phyloP scores from a whole-genome alignment of 1,140 invertebrate genomes.

The Cydia fagiglandana region DNA sequence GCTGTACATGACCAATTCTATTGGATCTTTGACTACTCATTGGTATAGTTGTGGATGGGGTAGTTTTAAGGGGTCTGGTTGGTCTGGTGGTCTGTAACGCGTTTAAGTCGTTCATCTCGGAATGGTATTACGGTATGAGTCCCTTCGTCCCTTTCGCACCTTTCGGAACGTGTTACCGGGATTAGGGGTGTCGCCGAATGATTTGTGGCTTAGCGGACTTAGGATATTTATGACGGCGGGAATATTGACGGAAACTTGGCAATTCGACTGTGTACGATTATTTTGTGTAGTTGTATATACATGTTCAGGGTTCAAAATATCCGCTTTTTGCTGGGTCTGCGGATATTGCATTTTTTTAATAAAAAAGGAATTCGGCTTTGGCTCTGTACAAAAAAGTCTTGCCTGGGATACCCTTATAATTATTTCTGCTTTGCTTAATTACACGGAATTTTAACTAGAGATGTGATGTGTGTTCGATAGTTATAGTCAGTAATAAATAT shows the following conservation, averaged over 20 bases:
- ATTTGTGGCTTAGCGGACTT: constrained; percentile 32
- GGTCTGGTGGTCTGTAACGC: constrained; percentile 59
- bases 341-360: too few species aligned
- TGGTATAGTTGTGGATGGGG: constrained; percentile 34
- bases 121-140: constrained; percentile 71
- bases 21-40: constrained; percentile 42
- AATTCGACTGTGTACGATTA: background rate
- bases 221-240: constrained; percentile 33
- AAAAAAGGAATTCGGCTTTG: too few species aligned
- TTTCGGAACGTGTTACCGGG: constrained; percentile 53
- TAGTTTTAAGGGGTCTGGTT: constrained; percentile 44
- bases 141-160: constrained; percentile 43
- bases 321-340: too few species aligned
- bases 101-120: constrained; percentile 76
- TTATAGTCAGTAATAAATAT: too few species aligned
- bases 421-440: too few species aligned
- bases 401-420: too few species aligned
- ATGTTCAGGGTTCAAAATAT: too few species aligned
- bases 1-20: constrained; percentile 46
- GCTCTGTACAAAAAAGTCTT: too few species aligned
- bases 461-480: too few species aligned
- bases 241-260: constrained; percentile 18
- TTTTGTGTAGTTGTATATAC: background rate
- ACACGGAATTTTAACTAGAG: too few species aligned
- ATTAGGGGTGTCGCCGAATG: constrained; percentile 66